Conservation (phyloP, 1,140 invertebrate genomes). For the Trypoxylus dichotomus region DNA sequence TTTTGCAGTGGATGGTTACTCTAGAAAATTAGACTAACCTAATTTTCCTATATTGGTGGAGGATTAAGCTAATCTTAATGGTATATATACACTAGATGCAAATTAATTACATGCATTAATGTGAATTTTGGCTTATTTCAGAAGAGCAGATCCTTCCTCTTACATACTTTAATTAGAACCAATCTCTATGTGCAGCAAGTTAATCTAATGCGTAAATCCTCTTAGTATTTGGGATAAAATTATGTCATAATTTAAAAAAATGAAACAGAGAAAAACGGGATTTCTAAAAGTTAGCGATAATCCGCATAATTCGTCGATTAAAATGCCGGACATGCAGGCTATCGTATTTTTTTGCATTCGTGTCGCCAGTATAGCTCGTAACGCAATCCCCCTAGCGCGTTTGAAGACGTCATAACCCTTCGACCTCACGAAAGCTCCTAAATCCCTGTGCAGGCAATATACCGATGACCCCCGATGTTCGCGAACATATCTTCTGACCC, state of each 20-base stretch:
- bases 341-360: conserved; percentile 32
- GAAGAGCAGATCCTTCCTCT: no score
- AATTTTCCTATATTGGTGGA: no score
- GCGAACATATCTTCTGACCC: conserved; percentile 33
- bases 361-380: background rate
- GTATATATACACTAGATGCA: no score
- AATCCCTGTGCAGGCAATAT: conserved; percentile 37
- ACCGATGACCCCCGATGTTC: conserved; percentile 35
- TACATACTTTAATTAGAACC: no score
- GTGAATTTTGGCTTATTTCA: no score
- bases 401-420: conserved; percentile 39
- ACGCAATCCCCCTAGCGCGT: background rate
- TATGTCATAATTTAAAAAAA: background rate
- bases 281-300: background rate
- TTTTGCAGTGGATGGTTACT: no score
- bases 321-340: conserved; percentile 36
- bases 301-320: conserved; percentile 36
- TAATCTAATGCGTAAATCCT: background rate
- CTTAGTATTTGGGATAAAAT: background rate
- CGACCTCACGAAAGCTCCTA: conserved; percentile 35
- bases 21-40: no score
- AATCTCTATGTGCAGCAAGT: no score
- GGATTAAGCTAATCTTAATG: no score
- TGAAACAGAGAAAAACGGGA: background rate
- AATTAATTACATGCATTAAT: no score